Percentiles rank a stretch among this genome's conserved stretches.
These are phyloP conservation scores for Diabrotica balteata DNA, from an alignment of 2,888 invertebrate species.

Conservation along the genomic window DNA sequence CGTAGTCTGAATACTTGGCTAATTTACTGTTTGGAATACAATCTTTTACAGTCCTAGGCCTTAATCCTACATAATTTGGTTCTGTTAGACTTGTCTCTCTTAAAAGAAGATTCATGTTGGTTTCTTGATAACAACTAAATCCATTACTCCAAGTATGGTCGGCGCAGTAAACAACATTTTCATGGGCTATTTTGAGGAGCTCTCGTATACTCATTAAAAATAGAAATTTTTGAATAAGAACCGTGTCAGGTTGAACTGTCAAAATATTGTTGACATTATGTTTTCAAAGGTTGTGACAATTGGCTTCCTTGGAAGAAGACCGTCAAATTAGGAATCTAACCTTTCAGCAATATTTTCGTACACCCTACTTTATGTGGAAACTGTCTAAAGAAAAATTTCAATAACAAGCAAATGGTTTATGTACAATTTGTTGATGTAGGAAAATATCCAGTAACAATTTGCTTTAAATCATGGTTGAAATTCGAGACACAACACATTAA, in stretches of 20 bases:
- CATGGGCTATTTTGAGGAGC: slow-evolving; percentile 53
- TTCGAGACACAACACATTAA: too few species aligned
- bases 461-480: too few species aligned
- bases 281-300: too few species aligned
- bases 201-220: slow-evolving; percentile 47
- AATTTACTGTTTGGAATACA: slow-evolving; percentile 71
- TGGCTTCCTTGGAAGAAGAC: too few species aligned
- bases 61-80: slow-evolving; percentile 46
- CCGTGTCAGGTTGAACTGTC: slow-evolving; percentile 34
- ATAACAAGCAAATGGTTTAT: too few species aligned
- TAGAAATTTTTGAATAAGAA: slow-evolving; percentile 6
- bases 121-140: slow-evolving; percentile 46
- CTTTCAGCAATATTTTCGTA: too few species aligned
- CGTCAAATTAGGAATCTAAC: too few species aligned
- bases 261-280: slow-evolving; percentile 32
- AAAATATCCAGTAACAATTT: too few species aligned
- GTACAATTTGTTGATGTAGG: too few species aligned
- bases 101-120: slow-evolving; percentile 52
- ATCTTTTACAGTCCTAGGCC: slow-evolving; percentile 66
- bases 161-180: slow-evolving; percentile 54
- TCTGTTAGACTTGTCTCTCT: slow-evolving; percentile 40
- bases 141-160: slow-evolving; percentile 53
- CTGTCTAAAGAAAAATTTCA: too few species aligned
- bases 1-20: slow-evolving; percentile 62
- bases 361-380: too few species aligned